Percentiles rank a stretch among this genome's conserved stretches.
Evolutionary conservation across 2,888 invertebrate genomes (phyloP).

Genomic region (Germaria angustata): DNA sequence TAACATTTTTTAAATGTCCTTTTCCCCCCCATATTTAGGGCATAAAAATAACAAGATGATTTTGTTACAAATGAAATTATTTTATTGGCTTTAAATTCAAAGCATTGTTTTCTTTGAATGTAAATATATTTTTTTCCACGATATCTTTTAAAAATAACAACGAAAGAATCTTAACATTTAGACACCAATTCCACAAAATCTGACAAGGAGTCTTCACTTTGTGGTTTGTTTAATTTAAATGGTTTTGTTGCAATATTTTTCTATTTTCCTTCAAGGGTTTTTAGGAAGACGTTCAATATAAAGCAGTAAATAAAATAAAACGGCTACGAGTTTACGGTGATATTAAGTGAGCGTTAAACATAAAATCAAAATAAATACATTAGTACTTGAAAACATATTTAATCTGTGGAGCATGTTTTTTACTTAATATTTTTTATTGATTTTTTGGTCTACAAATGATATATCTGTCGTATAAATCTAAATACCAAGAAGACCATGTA

Average conservation of each 20-base stretch:
- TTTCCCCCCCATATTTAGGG: not conserved
- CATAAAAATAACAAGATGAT: constrained; percentile 30
- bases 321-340: too few species aligned
- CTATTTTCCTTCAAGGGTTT: not conserved
- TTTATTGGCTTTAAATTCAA: constrained; percentile 78
- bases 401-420: too few species aligned
- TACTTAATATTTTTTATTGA: too few species aligned
- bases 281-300: too few species aligned
- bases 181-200: constrained; percentile 36
- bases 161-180: constrained; percentile 74
- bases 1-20: constrained; percentile 46
- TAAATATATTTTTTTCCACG: constrained; percentile 17
- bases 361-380: too few species aligned
- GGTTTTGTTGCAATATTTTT: not conserved
- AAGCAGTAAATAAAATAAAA: too few species aligned
- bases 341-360: too few species aligned
- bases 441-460: too few species aligned
- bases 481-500: too few species aligned
- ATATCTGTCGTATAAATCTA: too few species aligned
- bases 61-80: constrained; percentile 72
- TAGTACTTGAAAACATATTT: too few species aligned
- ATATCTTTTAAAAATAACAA: constrained; percentile 67
- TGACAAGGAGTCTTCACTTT: constrained; percentile 2
- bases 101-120: constrained; percentile 62
- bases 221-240: constrained; percentile 8